Evolutionary conservation across 64 coral and sea anemone species (phyloP).

Genomic region (Catalaphyllia jardinei): DNA sequence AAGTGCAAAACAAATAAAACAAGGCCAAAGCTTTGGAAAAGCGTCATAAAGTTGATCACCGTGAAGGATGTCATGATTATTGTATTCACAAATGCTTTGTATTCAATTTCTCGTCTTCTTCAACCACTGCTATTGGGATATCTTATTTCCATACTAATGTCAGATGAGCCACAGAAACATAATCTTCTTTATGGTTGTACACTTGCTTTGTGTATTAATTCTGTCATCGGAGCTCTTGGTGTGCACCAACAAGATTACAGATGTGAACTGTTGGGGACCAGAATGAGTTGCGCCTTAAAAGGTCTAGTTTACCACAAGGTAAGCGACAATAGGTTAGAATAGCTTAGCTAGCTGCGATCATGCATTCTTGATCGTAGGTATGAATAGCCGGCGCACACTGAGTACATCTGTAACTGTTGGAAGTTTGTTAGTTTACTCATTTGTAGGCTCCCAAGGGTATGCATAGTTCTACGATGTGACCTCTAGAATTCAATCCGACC

Average conservation of each 20-base stretch:
- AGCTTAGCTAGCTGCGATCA: neutral
- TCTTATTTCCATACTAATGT: neutral
- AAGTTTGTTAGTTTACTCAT: too few species aligned
- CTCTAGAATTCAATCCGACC: too few species aligned
- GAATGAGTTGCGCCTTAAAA: neutral
- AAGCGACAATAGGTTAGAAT: neutral
- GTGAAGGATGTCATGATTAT: neutral
- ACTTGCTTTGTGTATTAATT: neutral
- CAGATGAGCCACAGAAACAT: too few species aligned
- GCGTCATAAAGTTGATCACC: neutral
- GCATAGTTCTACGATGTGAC: too few species aligned
- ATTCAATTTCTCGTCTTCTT: neutral
- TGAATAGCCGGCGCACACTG: too few species aligned
- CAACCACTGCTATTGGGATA: neutral
- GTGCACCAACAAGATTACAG: neutral
- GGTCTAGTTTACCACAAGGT: neutral
- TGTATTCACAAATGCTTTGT: neutral
- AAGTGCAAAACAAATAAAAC: too few species aligned
- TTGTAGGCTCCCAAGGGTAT: too few species aligned
- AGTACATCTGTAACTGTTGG: too few species aligned
- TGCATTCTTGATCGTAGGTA: too few species aligned
- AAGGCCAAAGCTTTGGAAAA: too few species aligned
- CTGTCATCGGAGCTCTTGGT: neutral
- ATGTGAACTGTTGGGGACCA: neutral
- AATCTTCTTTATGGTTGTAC: too few species aligned